Evolutionary conservation across 2,113 vertebrate genomes (phyloP).

Genomic region (Chaetops frenatus): DNA sequence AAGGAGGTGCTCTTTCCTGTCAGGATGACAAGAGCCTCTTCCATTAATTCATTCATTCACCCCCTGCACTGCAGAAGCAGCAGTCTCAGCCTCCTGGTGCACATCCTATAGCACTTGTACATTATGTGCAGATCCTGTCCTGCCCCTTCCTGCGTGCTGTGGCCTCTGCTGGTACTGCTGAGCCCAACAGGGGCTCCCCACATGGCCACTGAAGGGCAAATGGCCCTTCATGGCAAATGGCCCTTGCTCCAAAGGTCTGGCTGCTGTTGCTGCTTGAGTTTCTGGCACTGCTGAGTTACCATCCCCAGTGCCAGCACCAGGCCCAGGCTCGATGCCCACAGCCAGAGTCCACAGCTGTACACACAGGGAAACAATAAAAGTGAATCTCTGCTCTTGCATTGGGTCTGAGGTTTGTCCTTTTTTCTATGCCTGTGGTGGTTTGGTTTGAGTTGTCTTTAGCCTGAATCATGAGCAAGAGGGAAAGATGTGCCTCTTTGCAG

Average conservation of each 20-base stretch:
- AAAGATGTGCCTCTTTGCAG: background rate
- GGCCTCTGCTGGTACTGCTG: background rate
- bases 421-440: background rate
- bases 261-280: background rate
- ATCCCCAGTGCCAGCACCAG: background rate
- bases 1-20: background rate
- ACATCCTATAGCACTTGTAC: accelerated
- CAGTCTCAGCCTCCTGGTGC: background rate
- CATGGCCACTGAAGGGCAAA: background rate
- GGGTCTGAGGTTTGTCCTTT: background rate
- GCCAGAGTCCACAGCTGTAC: background rate
- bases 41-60: background rate
- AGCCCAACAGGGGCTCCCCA: accelerated
- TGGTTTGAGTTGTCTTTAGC: background rate
- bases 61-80: background rate
- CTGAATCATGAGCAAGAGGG: background rate
- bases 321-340: accelerated
- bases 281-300: background rate
- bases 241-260: background rate
- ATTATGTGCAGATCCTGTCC: accelerated
- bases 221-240: background rate
- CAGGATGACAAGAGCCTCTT: background rate
- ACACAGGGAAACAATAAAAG: background rate
- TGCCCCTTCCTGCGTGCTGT: background rate
- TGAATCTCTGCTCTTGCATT: background rate